Evolutionary conservation across 2,113 vertebrate species (phyloP).

Genomic region (Caretta caretta): DNA sequence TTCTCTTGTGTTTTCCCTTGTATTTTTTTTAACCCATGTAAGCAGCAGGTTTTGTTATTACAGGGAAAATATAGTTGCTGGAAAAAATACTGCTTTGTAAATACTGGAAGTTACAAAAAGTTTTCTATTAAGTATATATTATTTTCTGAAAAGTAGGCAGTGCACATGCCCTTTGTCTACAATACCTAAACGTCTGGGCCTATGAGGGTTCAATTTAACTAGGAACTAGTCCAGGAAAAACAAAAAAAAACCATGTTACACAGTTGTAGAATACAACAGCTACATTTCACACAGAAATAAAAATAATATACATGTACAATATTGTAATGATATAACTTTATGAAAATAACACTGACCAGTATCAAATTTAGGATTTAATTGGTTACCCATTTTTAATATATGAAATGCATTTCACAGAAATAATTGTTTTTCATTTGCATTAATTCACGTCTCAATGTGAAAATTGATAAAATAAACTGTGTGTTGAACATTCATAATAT

Average conservation of each 20-base stretch:
- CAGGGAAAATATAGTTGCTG: neutral
- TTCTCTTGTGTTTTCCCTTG: neutral
- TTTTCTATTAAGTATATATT: neutral
- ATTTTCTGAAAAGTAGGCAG: neutral
- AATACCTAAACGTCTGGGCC: conserved; percentile 19
- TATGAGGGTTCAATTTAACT: neutral
- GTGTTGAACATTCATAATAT: neutral
- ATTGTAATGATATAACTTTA: conserved; percentile 20
- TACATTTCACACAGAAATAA: conserved; percentile 67
- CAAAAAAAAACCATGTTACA: conserved; percentile 35
- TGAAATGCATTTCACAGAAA: conserved; percentile 43
- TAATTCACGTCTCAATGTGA: neutral
- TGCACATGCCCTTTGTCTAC: neutral
- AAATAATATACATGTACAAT: conserved; percentile 59
- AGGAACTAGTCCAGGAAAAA: conserved; percentile 29
- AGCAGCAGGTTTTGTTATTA: neutral
- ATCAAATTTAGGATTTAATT: conserved; percentile 36
- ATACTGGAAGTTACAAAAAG: conserved; percentile 4
- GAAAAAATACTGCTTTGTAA: conserved; percentile 14
- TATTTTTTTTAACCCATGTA: neutral
- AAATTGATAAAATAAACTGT: neutral
- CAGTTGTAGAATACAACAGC: neutral
- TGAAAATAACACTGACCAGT: conserved; percentile 59
- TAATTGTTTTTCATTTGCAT: neutral
- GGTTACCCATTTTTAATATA: conserved; percentile 55